Base-by-base conservation (phyloP, 2,797 vertebrate genomes). In the Clarias platycephalus region DNA sequence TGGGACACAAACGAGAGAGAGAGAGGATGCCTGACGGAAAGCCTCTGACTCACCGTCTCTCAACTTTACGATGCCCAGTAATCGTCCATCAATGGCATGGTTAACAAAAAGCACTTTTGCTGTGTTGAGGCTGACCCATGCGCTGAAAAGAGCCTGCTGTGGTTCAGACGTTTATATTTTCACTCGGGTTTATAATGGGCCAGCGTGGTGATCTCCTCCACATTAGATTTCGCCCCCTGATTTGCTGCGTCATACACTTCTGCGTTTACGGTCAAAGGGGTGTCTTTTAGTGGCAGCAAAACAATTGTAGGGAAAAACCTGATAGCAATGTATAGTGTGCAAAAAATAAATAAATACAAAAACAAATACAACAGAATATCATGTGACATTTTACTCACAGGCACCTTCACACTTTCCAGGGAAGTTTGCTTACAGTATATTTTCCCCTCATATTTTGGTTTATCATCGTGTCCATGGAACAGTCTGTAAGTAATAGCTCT, bases 11-110 rank as follows among this genome's bases (percentile, higher is more conserved):
- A n/a, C n/a, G n/a, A n/a, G n/a, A 77, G 26, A 31, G 82, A 82
- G 82, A 82, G 68, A 84, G 34, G 18, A 78, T 62, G 84, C 86
- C 84, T 89, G 88, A 92, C 85, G 88, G 88, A 91, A 90, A 90
- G 88, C 89, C 87, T 85, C 67, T 95, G 93, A 95, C 91, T 95
- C 93, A 94, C 81, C 76, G 84, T 88, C 86, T 88, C 90, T 93
- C 91, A 92, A 90, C 91, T 90, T 93, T 91, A 92, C 90, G 90
- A 90, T 90, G 91, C 89, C 89, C 91, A 90, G 89, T 94, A 93
- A 94, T 93, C 92, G 93, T 93, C 92, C 90, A 93, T 93, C 93
- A 92, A 91, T 78, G 86, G 86, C 68, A 91, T 89, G 89, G 92
- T 92, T 92, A 92, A 94, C 92, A 93, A 91, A 93, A 92, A 93